Evolutionary conservation across 30 jellyfish, hydroid and myxozoan species (phyloP), one percentile per base, ranked within the genome.

Genomic region (Clytia hemisphaerica): DNA sequence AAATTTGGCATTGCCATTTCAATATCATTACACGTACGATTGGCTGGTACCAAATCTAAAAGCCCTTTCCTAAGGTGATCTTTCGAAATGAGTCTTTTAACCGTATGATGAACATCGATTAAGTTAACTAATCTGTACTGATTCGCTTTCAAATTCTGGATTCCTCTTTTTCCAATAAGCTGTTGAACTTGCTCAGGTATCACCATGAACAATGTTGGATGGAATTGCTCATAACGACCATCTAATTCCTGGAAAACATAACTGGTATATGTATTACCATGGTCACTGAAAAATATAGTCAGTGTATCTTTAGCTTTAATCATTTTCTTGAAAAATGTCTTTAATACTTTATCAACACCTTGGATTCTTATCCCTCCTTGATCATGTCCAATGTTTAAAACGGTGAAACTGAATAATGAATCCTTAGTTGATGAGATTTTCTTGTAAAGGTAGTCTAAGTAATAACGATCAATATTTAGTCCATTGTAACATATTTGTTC

Each of bases 171-270:
- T 5, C 95, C 98, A 2, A 89, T 68, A 46, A 46, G 40, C 26
- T 76, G 15, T 25, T 48, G 50, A n/a, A 89, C 93, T 0, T 73
- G 76, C n/a, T 53, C 59, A 9, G 98, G 95, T 32, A 89, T 32
- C 4, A 89, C 47, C 93, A 89, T 77, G 58, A 89, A 89, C 64
- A 89, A 36, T 5, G 91, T 67, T 0, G 98, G 98, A 58, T 89
- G 95, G 44, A 44, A 70, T 95, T 80, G 81, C 37, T 87, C 97
- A 54, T 44, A 87, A 3, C 94, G 82, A 9, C 97, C 97, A 27
- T 87, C 97, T 57, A 68, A 27, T 48, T 79, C 79, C 4, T 69
- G 58, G 37, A 75, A 73, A 19, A 84, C 79, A 42, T 51, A 87
- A 24, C 22, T 25, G 51, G 97, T 87, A 67, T 87, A 87, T 18